phyloP scores from a whole-genome alignment of 2,113 vertebrate genomes.

The Antechinus stuartii region DNA sequence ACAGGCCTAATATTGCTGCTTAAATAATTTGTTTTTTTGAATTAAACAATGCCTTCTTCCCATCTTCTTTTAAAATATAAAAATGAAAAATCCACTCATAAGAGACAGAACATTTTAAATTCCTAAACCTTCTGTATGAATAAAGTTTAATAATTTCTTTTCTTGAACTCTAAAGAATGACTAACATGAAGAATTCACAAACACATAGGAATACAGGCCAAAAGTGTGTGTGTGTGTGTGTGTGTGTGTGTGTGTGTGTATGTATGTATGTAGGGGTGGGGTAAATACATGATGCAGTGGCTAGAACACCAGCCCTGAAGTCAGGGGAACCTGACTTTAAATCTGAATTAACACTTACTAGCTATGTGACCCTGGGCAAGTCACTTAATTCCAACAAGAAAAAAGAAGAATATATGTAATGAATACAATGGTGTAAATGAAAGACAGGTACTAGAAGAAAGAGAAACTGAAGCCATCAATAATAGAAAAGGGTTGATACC shows the following conservation, averaged over 20 bases:
- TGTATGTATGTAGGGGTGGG: too few relatives aligned
- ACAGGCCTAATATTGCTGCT: background rate
- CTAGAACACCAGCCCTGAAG: too few relatives aligned
- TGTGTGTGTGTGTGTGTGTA: too few relatives aligned
- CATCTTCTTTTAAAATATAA: conserved; percentile 41
- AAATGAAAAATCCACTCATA: background rate
- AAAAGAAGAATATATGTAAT: background rate
- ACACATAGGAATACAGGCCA: background rate
- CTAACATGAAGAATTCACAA: background rate
- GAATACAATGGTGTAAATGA: background rate
- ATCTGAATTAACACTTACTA: too few relatives aligned
- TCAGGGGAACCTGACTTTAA: too few relatives aligned
- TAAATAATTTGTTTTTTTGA: background rate
- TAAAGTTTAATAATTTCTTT: background rate
- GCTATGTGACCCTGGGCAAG: too few relatives aligned
- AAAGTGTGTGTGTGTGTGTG: background rate
- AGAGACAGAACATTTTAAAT: conserved; percentile 19
- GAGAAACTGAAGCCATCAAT: background rate
- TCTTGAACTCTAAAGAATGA: background rate
- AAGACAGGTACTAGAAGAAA: background rate
- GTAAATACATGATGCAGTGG: too few relatives aligned
- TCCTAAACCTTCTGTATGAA: background rate
- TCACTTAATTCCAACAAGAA: too few relatives aligned
- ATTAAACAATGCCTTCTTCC: background rate
- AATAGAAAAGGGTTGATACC: background rate